Evolutionary conservation across 1,140 invertebrate species (phyloP), one percentile per base, ranked within the genome.

Genomic region (Orchesella cincta): DNA sequence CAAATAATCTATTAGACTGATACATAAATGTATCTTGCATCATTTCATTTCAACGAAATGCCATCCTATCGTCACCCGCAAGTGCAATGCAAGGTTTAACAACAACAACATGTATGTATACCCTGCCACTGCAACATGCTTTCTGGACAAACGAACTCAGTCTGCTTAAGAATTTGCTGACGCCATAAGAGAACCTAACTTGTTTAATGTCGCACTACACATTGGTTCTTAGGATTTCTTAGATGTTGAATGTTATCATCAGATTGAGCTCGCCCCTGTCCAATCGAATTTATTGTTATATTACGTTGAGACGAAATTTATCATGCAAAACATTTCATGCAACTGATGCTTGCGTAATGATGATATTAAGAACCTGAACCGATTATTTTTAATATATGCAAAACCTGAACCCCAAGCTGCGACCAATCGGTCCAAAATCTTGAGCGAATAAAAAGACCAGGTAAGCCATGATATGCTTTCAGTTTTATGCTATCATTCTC

Each of bases 371-470:
- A 62, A 62, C 54, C 54, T 62, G 54, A 62, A n/a, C 5, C 23
- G 54, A 62, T 33, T 33, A 12, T 12, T 12, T 67, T 29, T 67
- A 29, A 67, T 31, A 14, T 31, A 31, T 33, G 29, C 29, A 14
- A 67, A 67, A n/a, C 14, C 14, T 26, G 52, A n/a, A 29, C 62
- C 62, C 33, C 62, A 67, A 31, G 62, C 62, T 67, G 62, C 2
- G 62, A 14, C 12, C 2, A 29, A 67, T 67, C 62, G 62, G 31
- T 26, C n/a, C 26, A 67, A 67, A 67, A 67, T 67, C 8, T 67
- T 23, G 26, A 29, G 29, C n/a, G 62, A 67, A 67, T 67, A 67
- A 67, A 67, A 67, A 29, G 26, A 31, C 26, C 26, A 29, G 29
- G 26, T 67, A 14, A 5, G 23, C 8, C 8, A 23, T 33, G 33